These are phyloP conservation scores for Montipora sp. DNA, from an alignment of 64 coral and sea anemone genomes.

Conservation along the genomic window DNA sequence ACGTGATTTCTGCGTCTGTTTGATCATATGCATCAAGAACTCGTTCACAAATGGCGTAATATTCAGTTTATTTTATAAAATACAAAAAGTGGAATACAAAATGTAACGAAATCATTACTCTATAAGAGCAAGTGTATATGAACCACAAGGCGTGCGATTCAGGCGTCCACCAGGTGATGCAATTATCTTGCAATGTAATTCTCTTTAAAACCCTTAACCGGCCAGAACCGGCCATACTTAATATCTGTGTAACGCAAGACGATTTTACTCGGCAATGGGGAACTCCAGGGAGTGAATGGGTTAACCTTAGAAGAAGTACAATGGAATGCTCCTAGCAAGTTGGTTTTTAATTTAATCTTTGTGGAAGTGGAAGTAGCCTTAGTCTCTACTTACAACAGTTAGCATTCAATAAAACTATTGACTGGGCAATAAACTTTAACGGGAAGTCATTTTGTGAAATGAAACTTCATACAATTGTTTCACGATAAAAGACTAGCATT, in stretches of 20 bases:
- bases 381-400: background rate
- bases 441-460: background rate
- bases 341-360: background rate
- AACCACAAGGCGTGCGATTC: background rate
- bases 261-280: no score
- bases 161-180: background rate
- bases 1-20: background rate
- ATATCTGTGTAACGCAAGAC: no score
- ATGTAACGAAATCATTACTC: background rate
- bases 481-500: background rate
- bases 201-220: background rate
- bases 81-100: background rate
- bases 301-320: background rate
- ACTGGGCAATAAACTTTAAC: background rate
- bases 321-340: background rate
- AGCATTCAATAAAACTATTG: background rate
- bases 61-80: background rate
- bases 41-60: background rate
- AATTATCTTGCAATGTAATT: background rate
- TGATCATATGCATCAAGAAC: background rate
- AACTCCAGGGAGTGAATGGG: no score
- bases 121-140: background rate
- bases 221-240: no score
- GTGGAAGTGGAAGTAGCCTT: background rate
- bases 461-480: background rate